Conservation (phyloP, 2,888 invertebrate species). For the Adineta ricciae region DNA sequence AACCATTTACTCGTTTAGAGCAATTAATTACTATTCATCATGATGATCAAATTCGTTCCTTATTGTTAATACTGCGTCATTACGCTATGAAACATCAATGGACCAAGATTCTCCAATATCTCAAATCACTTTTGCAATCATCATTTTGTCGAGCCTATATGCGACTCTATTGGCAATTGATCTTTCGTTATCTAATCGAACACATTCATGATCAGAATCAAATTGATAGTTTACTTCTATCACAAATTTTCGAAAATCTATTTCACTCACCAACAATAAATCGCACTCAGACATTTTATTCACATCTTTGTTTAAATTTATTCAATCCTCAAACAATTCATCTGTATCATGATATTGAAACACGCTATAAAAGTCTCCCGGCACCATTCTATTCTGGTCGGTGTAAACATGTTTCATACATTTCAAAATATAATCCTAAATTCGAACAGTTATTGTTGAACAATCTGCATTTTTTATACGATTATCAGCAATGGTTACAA, state of each 20-base stretch:
- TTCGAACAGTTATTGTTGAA: neutral
- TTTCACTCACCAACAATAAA: neutral
- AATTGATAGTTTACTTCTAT: neutral
- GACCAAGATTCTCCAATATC: neutral
- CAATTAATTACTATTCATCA: neutral
- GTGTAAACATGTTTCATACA: neutral
- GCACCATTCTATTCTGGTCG: neutral
- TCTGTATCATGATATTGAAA: neutral
- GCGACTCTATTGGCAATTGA: slow-evolving; percentile 7
- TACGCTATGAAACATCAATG: neutral
- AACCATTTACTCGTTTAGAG: neutral
- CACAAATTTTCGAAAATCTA: slow-evolving; percentile 3
- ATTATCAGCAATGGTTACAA: slow-evolving; percentile 11
- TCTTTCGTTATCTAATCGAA: slow-evolving; percentile 4
- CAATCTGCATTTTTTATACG: neutral
- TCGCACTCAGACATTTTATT: slow-evolving; percentile 15
- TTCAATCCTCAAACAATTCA: neutral
- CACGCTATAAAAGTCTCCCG: neutral
- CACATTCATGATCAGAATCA: neutral
- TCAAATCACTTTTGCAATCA: slow-evolving; percentile 2
- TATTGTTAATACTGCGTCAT: slow-evolving; percentile 5
- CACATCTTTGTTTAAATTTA: slow-evolving; percentile 14
- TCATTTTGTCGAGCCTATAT: neutral
- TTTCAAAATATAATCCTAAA: neutral
- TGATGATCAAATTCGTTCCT: slow-evolving; percentile 18